Evolutionary conservation across 2,888 invertebrate genomes (phyloP).

Genomic region (Habroteleia sp.): DNA sequence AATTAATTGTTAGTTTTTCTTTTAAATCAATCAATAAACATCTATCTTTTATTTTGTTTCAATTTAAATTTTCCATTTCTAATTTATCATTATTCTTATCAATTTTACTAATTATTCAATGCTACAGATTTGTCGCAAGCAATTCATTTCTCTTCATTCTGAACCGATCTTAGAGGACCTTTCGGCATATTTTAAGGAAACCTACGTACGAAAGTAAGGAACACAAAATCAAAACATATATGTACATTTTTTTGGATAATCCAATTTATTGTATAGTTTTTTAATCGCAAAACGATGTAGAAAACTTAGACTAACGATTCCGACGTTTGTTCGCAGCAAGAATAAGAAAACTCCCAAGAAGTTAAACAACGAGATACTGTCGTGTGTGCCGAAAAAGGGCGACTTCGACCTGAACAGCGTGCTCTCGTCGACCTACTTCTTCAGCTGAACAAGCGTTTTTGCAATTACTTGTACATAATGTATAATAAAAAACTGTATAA

Average conservation of each 20-base stretch:
- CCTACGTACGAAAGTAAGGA: constrained; percentile 81
- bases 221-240: not conserved
- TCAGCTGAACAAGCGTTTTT: constrained; percentile 84
- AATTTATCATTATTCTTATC: no score
- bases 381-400: constrained; percentile 87
- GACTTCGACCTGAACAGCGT: constrained; percentile 89
- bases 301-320: not conserved
- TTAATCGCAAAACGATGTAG: not conserved
- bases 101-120: constrained; percentile 8
- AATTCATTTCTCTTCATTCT: constrained; percentile 97
- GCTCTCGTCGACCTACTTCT: constrained; percentile 91
- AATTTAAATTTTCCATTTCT: no score
- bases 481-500: constrained; percentile 45
- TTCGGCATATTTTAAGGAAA: constrained; percentile 87
- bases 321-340: not conserved
- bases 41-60: no score
- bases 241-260: not conserved
- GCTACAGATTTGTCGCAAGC: constrained; percentile 94
- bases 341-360: not conserved
- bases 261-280: constrained; percentile 6
- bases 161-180: constrained; percentile 95
- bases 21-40: no score
- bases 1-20: no score
- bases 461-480: constrained; percentile 57
- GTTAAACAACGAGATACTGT: constrained; percentile 77